Base-by-base conservation (phyloP, 2,113 vertebrate species). In the Gobiocypris rarus region DNA sequence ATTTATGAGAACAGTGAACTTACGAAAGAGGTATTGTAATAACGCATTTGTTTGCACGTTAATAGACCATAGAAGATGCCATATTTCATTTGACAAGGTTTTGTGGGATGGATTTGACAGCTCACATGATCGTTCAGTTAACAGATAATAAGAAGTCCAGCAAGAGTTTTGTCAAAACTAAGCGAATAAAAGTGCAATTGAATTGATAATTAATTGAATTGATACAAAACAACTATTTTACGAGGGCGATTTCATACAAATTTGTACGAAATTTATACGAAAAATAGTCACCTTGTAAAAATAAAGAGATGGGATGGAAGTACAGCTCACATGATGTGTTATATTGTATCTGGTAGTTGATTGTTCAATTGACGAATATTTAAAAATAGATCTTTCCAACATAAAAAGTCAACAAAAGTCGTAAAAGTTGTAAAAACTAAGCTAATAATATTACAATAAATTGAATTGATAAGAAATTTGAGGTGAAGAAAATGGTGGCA, bases 1-100 rank as follows among this genome's bases (percentile, higher is more conserved):
- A 93, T 97, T 89, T 95, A 95, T 88, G 94, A 97, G 87, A 95
- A 95, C 90, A 95, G 89, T 73, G 92, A 91, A 87, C 94, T 99
- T 87, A 95, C 92, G 71, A 93, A 91, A 87, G 95, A 97, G 95
- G 97, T 88, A 71, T 3, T 22, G 52, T 19, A 54, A 78, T 31
- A 34, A 76, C 8, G 9, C 3, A 19, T 61, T 41, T 45, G 9
- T 4, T 4, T 24, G 38, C 52, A 78, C 7, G 19, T 77, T 59
- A n/a, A 48, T 19, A 71, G n/a, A 28, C 11, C 41, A 22, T 41
- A 69, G 10, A 22, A 67, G 3, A 28, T 1, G 15, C 19, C 5
- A n/a, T 14, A 34, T 69, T 81, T 59, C 5, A 9, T 78, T 67
- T 22, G 31, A 76, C 9, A 13, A 48, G 3, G 17, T 75, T 75